Evolutionary conservation across 2,797 vertebrate genomes (phyloP).

Genomic region (Gymnopithys bicolor): DNA sequence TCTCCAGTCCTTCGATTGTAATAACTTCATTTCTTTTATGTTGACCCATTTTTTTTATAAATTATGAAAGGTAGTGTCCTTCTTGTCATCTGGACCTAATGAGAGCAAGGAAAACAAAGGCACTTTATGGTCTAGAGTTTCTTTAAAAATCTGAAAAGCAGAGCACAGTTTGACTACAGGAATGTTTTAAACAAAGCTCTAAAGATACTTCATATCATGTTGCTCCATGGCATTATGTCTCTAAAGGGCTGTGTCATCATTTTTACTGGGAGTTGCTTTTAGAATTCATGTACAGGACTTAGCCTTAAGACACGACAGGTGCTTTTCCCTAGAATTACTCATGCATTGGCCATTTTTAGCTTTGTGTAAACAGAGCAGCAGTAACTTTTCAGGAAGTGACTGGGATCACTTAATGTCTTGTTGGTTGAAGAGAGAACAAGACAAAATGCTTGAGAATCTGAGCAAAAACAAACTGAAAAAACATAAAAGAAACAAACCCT

Average conservation of each 20-base stretch:
- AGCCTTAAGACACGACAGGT: not conserved
- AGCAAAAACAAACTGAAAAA: constrained; percentile 25
- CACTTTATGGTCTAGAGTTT: not conserved
- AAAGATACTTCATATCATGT: not conserved
- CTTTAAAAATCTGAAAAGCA: not conserved
- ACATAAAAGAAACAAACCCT: not conserved
- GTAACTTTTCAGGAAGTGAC: not conserved
- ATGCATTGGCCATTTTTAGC: not conserved
- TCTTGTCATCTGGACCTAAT: not conserved
- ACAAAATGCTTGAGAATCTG: not conserved
- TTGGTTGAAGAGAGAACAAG: not conserved
- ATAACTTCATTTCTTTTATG: accelerated
- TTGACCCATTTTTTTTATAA: not conserved
- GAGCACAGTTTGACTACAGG: not conserved
- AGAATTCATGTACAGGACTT: not conserved
- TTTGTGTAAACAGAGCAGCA: not conserved
- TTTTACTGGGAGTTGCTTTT: not conserved
- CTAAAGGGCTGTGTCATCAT: not conserved
- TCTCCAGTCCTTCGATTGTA: not conserved
- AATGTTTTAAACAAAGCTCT: not conserved
- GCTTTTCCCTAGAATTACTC: not conserved
- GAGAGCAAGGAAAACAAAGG: not conserved
- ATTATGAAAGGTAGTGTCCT: not conserved
- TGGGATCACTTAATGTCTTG: not conserved
- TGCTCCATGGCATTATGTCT: not conserved